Evolutionary conservation across 1,140 invertebrate genomes (phyloP), one percentile per base, ranked within the genome.

Genomic region (Neodiprion fabricii): DNA sequence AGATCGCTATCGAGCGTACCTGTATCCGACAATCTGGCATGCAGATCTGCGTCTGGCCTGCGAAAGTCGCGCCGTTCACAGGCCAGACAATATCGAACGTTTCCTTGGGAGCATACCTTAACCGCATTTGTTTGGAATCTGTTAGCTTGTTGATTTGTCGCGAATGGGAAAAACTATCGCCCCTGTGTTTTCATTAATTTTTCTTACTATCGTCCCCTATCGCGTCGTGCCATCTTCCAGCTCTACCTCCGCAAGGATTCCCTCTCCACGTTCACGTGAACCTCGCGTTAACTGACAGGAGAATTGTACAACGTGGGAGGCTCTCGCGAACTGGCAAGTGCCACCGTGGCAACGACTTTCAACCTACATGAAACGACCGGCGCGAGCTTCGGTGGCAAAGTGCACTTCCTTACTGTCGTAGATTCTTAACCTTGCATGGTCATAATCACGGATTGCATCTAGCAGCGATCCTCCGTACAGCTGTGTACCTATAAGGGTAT

Each of bases 1-100:
- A 84, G 85, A 86, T 86, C 78, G 82, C 81, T 86, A 86, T 86
- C 85, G 79, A 79, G 75, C 67, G 5, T 77, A 74, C 75, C 79
- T 81, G 75, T 77, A 79, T 82, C 79, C 81, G 77, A 78, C 79
- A 85, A 86, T 86, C 85, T 86, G 75, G 75, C 73, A 75, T 77
- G 78, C 79, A 78, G 84, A 86, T 86, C 85, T 77, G 76, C 77
- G 72, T 78, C 11, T 61, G n/a, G 28, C 28, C 1, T 40, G 28
- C 28, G 28, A 40, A 40, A 40, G 53, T 61, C 53, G 53, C 53
- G 53, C n/a, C 9, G 11, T 61, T 61, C n/a, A 17, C 53, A 17
- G 53, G n/a, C 53, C n/a, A 61, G 53, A 61, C 53, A 61, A 9
- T 4, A 61, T 61, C 9, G 4, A 61, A 61, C n/a, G 53, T 61